Evolutionary conservation across 2,888 invertebrate genomes (phyloP).

Genomic region (Drosophila maculinotata): DNA sequence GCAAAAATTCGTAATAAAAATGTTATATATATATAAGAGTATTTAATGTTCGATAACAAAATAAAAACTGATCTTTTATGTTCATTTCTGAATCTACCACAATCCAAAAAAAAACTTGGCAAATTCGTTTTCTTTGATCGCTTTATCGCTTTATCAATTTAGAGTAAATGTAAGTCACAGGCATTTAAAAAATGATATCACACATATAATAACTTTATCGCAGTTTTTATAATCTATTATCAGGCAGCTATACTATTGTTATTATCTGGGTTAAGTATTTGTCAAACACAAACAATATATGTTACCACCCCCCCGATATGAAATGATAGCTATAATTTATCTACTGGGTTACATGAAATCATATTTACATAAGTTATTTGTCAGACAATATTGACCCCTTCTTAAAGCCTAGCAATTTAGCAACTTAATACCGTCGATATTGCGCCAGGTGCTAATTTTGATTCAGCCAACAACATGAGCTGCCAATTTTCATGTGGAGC

Average conservation of each 20-base stretch:
- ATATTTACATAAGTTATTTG: slow-evolving; percentile 16
- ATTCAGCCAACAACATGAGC: slow-evolving; percentile 30
- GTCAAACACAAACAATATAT: slow-evolving; percentile 17
- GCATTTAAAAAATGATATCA: neutral
- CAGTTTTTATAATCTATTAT: slow-evolving; percentile 15
- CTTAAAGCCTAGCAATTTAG: neutral
- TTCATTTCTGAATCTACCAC: slow-evolving; percentile 7
- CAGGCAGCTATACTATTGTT: neutral
- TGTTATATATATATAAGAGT: neutral
- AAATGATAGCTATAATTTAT: slow-evolving; percentile 1
- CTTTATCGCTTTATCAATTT: slow-evolving; percentile 14
- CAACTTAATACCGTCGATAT: slow-evolving; percentile 17
- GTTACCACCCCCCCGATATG: neutral
- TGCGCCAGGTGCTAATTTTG: slow-evolving; percentile 56
- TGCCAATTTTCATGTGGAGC: slow-evolving; percentile 34
- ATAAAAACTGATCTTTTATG: too few species aligned
- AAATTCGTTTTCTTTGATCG: neutral
- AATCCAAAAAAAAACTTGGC: slow-evolving; percentile 7
- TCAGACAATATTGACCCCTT: slow-evolving; percentile 15
- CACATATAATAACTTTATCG: neutral
- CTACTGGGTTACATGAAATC: slow-evolving; percentile 1
- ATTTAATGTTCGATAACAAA: neutral
- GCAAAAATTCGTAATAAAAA: too few species aligned
- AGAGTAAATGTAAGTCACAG: neutral
- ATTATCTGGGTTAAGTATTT: slow-evolving; percentile 33